phyloP scores from a whole-genome alignment of 2,113 vertebrate genomes.

The Equus przewalskii region DNA sequence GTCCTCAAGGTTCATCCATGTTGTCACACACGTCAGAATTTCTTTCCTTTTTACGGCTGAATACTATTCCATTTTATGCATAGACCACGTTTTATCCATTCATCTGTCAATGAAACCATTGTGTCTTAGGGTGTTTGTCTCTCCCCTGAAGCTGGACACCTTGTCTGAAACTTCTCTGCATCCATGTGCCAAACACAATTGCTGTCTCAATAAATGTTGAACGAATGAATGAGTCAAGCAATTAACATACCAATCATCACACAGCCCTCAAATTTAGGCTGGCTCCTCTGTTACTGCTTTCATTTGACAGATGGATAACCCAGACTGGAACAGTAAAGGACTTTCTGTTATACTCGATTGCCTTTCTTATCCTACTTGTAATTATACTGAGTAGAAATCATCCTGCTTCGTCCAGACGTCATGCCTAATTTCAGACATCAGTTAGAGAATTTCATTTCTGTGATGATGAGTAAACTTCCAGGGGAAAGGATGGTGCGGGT shows the following conservation, averaged over 20 bases:
- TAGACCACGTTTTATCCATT: background rate
- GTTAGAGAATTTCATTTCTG: background rate
- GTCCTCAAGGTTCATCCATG: background rate
- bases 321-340: background rate
- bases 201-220: background rate
- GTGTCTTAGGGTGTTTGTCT: background rate
- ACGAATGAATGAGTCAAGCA: background rate
- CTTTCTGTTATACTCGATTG: background rate
- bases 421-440: background rate
- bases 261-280: background rate
- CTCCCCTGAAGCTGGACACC: background rate
- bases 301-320: background rate
- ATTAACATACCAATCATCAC: fast-evolving
- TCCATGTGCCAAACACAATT: background rate
- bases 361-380: background rate
- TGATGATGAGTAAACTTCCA: background rate
- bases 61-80: background rate
- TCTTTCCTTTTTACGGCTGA: background rate
- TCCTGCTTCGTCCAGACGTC: background rate
- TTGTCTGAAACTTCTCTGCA: background rate
- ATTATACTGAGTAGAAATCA: background rate
- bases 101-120: background rate
- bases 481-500: background rate
- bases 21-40: background rate
- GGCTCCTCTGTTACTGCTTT: background rate